Conservation (phyloP, 2,888 invertebrate species). For the Podabrus alpinus region DNA sequence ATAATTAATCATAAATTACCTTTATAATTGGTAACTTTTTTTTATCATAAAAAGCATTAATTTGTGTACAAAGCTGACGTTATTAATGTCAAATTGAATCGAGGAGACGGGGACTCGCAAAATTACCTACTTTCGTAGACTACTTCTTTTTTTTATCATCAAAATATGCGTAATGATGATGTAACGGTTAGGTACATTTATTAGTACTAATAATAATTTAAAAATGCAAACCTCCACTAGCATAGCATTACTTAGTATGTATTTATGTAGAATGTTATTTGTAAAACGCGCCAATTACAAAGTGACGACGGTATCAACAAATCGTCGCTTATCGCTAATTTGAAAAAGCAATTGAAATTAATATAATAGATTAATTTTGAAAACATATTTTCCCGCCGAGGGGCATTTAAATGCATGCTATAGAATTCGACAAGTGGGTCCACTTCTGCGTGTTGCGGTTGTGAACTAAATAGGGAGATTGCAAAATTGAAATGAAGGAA, state of each 20-base stretch:
- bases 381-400: constrained; percentile 27
- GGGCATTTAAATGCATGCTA: constrained; percentile 16
- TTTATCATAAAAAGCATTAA: background rate
- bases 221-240: background rate
- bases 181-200: background rate
- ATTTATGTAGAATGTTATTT: background rate
- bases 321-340: background rate
- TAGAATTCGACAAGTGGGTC: constrained; percentile 32
- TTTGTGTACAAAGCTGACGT: background rate
- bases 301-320: background rate
- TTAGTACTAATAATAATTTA: background rate
- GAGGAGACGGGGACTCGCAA: background rate
- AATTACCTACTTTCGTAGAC: background rate
- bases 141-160: background rate
- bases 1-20: background rate
- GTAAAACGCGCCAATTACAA: background rate
- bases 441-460: constrained; percentile 26
- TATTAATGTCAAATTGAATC: background rate
- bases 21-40: background rate
- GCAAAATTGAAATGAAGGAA: constrained; percentile 11
- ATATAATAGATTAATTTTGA: background rate
- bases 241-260: no score
- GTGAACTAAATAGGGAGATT: constrained; percentile 14
- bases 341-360: background rate
- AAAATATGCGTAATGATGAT: background rate